Evolutionary conservation across 2,888 invertebrate species (phyloP).

Genomic region (Liopterus haemorrhoidalis): DNA sequence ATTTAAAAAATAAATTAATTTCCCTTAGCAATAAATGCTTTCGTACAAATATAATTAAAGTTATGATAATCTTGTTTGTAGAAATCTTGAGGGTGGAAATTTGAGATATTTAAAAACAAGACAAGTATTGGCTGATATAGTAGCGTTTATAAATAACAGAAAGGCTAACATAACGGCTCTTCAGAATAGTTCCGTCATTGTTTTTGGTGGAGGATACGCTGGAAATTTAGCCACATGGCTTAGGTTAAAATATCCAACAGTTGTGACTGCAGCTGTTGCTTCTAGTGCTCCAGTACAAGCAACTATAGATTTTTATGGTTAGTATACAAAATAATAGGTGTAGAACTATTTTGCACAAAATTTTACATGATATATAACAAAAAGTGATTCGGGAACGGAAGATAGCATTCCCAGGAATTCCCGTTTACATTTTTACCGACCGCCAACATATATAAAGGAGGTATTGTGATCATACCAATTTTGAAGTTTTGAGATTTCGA

Average conservation of each 20-base stretch:
- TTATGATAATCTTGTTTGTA: background rate
- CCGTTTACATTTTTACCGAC: too few relatives aligned
- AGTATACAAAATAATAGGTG: too few relatives aligned
- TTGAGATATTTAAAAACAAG: constrained; percentile 43
- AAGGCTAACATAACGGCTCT: constrained; percentile 38
- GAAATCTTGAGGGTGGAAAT: constrained; percentile 36
- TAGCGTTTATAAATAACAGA: constrained; percentile 41
- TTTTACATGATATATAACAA: too few relatives aligned
- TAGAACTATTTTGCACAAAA: too few relatives aligned
- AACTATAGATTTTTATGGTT: constrained; percentile 54
- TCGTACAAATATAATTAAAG: too few relatives aligned
- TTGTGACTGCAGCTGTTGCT: constrained; percentile 53
- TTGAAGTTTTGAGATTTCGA: too few relatives aligned
- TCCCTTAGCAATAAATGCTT: too few relatives aligned
- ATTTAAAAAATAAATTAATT: too few relatives aligned
- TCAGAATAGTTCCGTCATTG: constrained; percentile 42
- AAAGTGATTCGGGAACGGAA: too few relatives aligned
- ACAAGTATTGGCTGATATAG: constrained; percentile 47
- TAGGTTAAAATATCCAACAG: constrained; percentile 53
- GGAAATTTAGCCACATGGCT: constrained; percentile 58
- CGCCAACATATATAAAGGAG: too few relatives aligned
- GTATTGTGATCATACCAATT: too few relatives aligned
- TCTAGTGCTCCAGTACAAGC: constrained; percentile 56
- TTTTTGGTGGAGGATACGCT: constrained; percentile 57
- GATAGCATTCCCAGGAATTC: too few relatives aligned